A percentile compares a stretch with the other conserved stretches of the same genome.
Evolutionary conservation across 64 coral and sea anemone species (phyloP).

Genomic region (Stichodactyla mertensii): DNA sequence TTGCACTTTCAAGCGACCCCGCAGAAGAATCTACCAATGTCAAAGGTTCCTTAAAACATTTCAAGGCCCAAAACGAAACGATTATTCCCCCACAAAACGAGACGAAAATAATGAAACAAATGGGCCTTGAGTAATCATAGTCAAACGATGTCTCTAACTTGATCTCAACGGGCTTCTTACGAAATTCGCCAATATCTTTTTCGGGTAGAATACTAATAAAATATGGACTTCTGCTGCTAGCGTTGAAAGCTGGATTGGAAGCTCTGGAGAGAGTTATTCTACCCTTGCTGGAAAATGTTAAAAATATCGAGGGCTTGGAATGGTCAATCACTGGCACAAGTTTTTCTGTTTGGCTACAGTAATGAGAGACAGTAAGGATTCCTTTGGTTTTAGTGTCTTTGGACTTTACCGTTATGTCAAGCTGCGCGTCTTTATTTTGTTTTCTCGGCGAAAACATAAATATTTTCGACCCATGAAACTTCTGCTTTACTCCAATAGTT

Average conservation of each 20-base stretch:
- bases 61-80: conserved; percentile 38
- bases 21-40: not conserved
- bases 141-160: conserved; percentile 24
- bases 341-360: conserved; percentile 12
- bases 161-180: conserved; percentile 2
- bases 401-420: conserved; percentile 38
- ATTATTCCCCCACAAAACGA: conserved; percentile 42
- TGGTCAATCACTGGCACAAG: not conserved
- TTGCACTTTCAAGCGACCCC: not conserved
- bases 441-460: conserved; percentile 19
- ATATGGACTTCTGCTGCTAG: not conserved
- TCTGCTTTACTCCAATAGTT: not conserved
- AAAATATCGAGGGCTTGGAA: not conserved
- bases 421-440: conserved; percentile 8
- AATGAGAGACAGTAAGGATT: conserved; percentile 29
- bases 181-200: not conserved
- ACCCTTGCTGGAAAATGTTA: conserved; percentile 53
- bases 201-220: not conserved
- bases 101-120: conserved; percentile 30
- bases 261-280: conserved; percentile 60
- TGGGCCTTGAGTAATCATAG: conserved; percentile 34
- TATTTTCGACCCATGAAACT: not conserved
- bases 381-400: not conserved
- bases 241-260: conserved; percentile 10
- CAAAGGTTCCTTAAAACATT: conserved; percentile 46